Base-by-base conservation (phyloP, 2,888 invertebrate genomes). In the Smittia aterrima region DNA sequence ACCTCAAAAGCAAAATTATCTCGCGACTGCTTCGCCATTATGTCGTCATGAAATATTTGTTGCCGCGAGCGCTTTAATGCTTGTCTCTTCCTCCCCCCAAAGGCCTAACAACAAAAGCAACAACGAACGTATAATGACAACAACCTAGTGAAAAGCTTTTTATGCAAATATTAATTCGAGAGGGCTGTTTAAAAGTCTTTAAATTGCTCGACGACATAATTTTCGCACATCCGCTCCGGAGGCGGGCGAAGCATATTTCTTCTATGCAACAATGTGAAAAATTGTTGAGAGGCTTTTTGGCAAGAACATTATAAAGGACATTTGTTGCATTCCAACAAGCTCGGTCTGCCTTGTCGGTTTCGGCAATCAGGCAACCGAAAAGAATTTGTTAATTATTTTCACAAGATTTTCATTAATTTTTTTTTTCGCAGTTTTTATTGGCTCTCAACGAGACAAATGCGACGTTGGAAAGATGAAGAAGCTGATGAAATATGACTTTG, bases 251-350 rank as follows among this genome's bases (percentile, higher is more conserved):
- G 9, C 32, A 32, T 32, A 32, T 32, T 32, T 32, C 32, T 22
- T 62, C 62, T 68, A 24, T 68, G 68, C 68, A 68, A 68, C 68
- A 68, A 68, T 68, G 41, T 68, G 68, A 68, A 38, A 68, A 66
- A 38, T 38, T 11, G 3, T 38, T 18, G n/a, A n/a, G 9, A 9
- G 16, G 3, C n/a, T 41, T 20, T 47, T 68, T 47, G 68, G 68
- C 68, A 68, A 25, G 24, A 11, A 25, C 47, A 68, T 68, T 47
- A 53, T 41, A 68, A 68, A 53, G 68, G 68, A 68, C 68, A 68
- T 68, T 68, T 68, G 68, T 68, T 68, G 68, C 68, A 68, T 53
- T 68, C 53, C 47, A 47, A 24, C 24, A 47, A 68, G 68, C 41
- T 24, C 18, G 32, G n/a, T 18, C 53, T 4, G 2, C 53, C 53